A percentile compares a stretch with the other conserved stretches of the same genome.
These are phyloP conservation scores for Leptodactylus fallax DNA, from an alignment of 2,797 vertebrate genomes.

Conservation along the genomic window DNA sequence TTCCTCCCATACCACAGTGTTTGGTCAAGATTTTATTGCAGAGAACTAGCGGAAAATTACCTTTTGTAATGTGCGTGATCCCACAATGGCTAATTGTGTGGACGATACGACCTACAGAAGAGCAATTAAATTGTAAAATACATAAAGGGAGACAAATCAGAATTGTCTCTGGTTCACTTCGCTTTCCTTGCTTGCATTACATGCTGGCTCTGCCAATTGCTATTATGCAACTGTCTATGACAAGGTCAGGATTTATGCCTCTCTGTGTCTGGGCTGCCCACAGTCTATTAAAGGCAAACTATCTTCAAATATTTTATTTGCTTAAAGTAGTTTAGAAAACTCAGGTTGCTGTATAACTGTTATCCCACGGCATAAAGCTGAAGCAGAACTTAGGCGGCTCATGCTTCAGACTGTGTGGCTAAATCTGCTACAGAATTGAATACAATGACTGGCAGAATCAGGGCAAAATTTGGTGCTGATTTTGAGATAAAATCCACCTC, in stretches of 20 bases:
- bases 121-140: constrained; percentile 58
- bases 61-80: constrained; percentile 50
- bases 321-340: not conserved
- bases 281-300: constrained; percentile 13
- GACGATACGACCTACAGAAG: constrained; percentile 51
- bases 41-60: constrained; percentile 56
- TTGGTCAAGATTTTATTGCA: constrained; percentile 62
- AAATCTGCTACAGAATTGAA: too few species aligned
- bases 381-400: too few species aligned
- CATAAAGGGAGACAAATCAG: constrained; percentile 57
- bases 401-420: too few species aligned
- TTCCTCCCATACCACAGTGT: constrained; percentile 55
- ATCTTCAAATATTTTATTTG: not conserved
- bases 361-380: too few species aligned
- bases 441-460: too few species aligned
- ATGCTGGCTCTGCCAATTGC: constrained; percentile 21
- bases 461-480: too few species aligned
- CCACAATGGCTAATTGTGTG: constrained; percentile 61
- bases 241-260: constrained; percentile 16
- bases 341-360: too few species aligned
- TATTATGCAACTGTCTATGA: constrained; percentile 8
- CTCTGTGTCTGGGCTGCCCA: not conserved
- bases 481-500: too few species aligned
- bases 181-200: not conserved
- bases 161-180: constrained; percentile 47